Evolutionary conservation across 2,113 vertebrate species (phyloP), one percentile per base, ranked within the genome.

Genomic region (Neolamprologus cancellatus): DNA sequence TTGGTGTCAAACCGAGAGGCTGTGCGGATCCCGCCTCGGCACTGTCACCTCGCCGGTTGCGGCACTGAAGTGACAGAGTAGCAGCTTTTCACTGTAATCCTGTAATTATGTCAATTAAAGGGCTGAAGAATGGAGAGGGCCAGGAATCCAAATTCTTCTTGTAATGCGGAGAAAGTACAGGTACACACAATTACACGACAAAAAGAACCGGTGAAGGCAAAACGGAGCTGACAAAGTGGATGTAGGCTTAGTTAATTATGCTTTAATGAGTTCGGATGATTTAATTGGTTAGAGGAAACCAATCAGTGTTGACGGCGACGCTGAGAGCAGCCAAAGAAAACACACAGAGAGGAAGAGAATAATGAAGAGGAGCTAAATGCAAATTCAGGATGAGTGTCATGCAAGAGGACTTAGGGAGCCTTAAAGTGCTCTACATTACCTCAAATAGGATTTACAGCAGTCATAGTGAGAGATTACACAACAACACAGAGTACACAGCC

Each of bases 71-170:
- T 94, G 94, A 92, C 91, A 91, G 90, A 92, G 92, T 83, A 87
- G 91, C 86, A 88, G 93, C 92, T 94, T 94, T 95, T 85, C 81
- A 81, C 85, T 89, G 90, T 96, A 96, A 96, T 96, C 95, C 93
- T 79, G 90, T 95, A 95, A 95, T 96, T 94, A 95, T 93, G 93
- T 92, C 95, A 94, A 95, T 95, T 95, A 96, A 87, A 79, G 82
- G 82, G 87, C 90, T 87, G 89, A 85, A 53, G 89, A 86, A 86
- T 79, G 79, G 83, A 81, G 59, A 25, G 23, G 90, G 74, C 50
- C 71, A 32, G 86, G 78, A 79, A 86, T 85, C 44, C 55, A 85
- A 86, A 93, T 86, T 89, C 54, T 28, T 52, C 86, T 81, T 81
- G 83, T 90, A 88, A 88, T 59, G 69, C 64, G 14, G 59, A 71